These are phyloP conservation scores for Ophion obscuratus DNA, from an alignment of 2,888 invertebrate genomes.

Conservation along the genomic window DNA sequence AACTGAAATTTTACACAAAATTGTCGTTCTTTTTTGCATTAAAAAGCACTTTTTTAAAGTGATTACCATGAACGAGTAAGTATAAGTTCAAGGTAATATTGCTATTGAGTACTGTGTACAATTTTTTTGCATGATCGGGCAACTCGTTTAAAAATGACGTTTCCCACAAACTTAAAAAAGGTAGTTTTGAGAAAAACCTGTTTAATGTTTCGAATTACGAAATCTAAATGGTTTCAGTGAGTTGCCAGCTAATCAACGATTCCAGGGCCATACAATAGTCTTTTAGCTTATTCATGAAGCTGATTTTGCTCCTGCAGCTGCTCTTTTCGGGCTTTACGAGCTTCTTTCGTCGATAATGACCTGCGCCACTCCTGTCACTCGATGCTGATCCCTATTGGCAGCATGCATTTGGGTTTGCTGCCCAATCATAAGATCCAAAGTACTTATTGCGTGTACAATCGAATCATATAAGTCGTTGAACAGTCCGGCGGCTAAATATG, in stretches of 20 bases:
- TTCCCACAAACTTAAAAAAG: too few species aligned
- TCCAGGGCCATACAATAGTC: neutral
- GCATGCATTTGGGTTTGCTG: neutral
- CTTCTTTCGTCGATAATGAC: slow-evolving; percentile 2
- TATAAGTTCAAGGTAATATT: too few species aligned
- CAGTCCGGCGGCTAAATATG: neutral
- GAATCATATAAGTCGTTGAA: neutral
- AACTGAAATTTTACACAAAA: too few species aligned
- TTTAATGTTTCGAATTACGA: too few species aligned
- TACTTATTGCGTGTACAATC: neutral
- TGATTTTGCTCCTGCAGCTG: slow-evolving; percentile 10
- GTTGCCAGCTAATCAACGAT: neutral
- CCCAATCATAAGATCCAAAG: neutral
- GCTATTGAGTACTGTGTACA: too few species aligned
- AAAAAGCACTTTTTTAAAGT: too few species aligned
- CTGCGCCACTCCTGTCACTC: neutral
- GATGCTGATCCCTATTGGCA: neutral
- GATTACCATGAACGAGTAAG: too few species aligned
- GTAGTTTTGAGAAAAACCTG: too few species aligned
- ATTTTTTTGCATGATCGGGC: too few species aligned
- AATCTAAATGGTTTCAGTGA: too few species aligned
- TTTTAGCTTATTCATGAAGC: neutral
- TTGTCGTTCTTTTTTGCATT: too few species aligned
- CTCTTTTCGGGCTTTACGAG: neutral
- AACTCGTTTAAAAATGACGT: too few species aligned